Percentiles rank a stretch among this genome's conserved stretches.
Conservation (phyloP, 1,140 invertebrate species). For the Colletes latitarsis region DNA sequence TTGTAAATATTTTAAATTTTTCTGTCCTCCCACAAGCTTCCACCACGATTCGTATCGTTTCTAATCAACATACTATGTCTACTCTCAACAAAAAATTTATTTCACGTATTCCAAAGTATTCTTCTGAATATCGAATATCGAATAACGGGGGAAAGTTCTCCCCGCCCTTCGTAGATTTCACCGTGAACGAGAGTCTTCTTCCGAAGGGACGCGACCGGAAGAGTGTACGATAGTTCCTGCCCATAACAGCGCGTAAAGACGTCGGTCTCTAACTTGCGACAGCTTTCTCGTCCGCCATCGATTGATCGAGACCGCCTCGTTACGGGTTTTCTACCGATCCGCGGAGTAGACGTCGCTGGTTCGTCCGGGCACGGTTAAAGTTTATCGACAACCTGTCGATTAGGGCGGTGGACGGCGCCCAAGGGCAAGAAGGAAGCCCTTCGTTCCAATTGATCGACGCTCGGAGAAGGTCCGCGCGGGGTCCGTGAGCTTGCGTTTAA, state of each 20-base stretch:
- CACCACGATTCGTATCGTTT: too few relatives aligned
- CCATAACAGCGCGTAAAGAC: conserved; percentile 2
- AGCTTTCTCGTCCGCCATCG: conserved; percentile 30
- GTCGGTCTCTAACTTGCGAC: conserved; percentile 2
- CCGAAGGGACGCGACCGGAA: neutral
- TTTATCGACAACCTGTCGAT: conserved; percentile 60
- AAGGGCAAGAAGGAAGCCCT: conserved; percentile 40
- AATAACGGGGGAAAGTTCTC: too few relatives aligned
- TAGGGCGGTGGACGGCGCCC: conserved; percentile 14
- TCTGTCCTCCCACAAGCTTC: too few relatives aligned
- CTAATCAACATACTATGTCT: too few relatives aligned
- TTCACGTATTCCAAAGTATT: too few relatives aligned
- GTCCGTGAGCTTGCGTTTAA: conserved; percentile 56
- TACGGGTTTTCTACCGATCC: neutral
- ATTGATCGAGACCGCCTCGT: conserved; percentile 30
- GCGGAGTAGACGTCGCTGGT: neutral
- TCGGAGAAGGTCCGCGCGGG: conserved; percentile 43
- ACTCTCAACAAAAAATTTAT: too few relatives aligned
- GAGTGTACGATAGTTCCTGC: conserved; percentile 5
- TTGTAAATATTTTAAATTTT: too few relatives aligned
- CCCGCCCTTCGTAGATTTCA: neutral
- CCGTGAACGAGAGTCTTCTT: neutral
- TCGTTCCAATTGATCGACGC: conserved; percentile 36
- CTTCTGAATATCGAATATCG: too few relatives aligned
- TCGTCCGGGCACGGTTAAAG: conserved; percentile 1